Evolutionary conservation across 1,140 invertebrate species (phyloP).

Genomic region (Magallana ariakensis): DNA sequence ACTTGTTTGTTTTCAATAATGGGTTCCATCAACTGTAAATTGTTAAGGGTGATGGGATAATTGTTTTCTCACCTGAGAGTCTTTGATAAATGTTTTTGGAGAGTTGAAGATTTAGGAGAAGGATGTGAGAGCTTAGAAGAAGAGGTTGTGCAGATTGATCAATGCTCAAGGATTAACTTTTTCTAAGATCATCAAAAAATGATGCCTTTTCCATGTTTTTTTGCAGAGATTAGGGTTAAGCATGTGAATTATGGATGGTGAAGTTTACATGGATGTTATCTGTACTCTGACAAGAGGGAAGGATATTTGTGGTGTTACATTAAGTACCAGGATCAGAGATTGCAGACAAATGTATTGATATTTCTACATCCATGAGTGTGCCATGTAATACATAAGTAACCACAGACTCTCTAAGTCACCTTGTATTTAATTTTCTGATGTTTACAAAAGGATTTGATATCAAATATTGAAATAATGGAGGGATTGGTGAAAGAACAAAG

Average conservation of each 20-base stretch:
- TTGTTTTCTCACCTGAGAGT: slow-evolving; percentile 33
- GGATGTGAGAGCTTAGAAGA: no score
- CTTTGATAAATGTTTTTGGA: neutral
- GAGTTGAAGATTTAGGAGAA: slow-evolving; percentile 9
- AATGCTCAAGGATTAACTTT: no score
- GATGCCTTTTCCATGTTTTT: no score
- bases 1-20: neutral
- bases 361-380: neutral
- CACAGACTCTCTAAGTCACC: no score
- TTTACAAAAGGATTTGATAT: slow-evolving; percentile 9
- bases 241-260: neutral
- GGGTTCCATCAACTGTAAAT: neutral
- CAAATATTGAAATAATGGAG: neutral
- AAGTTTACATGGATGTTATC: neutral
- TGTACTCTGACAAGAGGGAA: neutral
- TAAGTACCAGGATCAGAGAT: neutral
- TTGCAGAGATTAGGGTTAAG: no score
- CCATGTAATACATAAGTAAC: neutral
- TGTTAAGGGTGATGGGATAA: neutral
- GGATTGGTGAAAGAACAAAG: neutral
- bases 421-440: neutral
- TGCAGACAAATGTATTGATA: slow-evolving; percentile 23
- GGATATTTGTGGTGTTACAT: slow-evolving; percentile 13
- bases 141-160: no score
- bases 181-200: no score